Base-by-base conservation (phyloP, 2,113 vertebrate genomes). In the Hippopotamus amphibius region DNA sequence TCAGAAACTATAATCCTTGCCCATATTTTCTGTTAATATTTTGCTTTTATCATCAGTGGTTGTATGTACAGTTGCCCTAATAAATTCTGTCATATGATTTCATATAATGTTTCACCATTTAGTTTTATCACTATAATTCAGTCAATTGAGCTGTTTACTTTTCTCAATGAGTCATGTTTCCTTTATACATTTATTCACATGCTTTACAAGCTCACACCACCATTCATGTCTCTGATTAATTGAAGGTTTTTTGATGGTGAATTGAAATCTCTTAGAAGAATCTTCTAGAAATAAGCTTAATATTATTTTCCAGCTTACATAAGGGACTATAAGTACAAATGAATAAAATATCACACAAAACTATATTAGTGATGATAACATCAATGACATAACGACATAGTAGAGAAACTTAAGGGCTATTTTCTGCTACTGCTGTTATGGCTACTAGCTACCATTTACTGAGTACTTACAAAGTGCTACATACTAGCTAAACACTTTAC, bases 1-100 rank as follows among this genome's bases (percentile, higher is more conserved):
- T 93, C 68, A 43, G 17, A 81, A 91, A 37, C 12, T 81, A 24
- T 82, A 71, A 84, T 89, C 37, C 28, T 48, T 92, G 69, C n/a
- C 21, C 1, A 57, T 72, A 88, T 92, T 85, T 71, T 81, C 82
- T 92, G 88, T 86, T 91, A 93, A 81, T 86, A 66, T 82, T 94
- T 96, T 79, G 33, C 46, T 89, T 92, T 92, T 57, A 26, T 89
- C 66, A 66, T 92, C 46, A 77, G 10, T 37, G 41, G 14, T 16
- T 94, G 21, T 89, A 82, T 41, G 30, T 55, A 57, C 8, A 72
- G 69, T 89, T n/a, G n/a, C 41, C 6, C 33, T 26, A 77, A 90
- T 53, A 77, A 95, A 86, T 59, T 9, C 5, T 82, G 3, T 43
- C 48, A 43, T 82, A 69, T 90, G 63, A 48, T 41, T 43, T 8